phyloP scores from a whole-genome alignment of 2,113 vertebrate genomes.

The Alectura lathami region DNA sequence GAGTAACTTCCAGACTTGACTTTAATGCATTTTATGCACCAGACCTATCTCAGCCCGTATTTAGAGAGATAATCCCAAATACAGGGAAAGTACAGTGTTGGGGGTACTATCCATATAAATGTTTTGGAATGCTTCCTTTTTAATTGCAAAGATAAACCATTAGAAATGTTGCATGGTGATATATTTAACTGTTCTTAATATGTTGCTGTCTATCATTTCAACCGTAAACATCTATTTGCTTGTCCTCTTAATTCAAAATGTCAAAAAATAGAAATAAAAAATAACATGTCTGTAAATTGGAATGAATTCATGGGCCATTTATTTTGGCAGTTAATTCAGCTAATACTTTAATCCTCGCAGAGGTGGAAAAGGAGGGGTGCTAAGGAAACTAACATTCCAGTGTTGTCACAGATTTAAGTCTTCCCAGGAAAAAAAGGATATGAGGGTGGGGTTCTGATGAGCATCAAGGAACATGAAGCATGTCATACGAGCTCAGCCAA shows the following conservation, averaged over 20 bases:
- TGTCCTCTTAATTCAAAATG: background rate
- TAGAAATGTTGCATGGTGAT: background rate
- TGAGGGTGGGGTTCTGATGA: background rate
- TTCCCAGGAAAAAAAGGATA: background rate
- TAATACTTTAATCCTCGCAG: background rate
- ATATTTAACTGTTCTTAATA: background rate
- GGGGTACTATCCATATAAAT: background rate
- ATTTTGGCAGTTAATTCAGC: background rate
- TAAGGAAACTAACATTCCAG: background rate
- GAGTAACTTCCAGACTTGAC: background rate
- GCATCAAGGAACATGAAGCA: background rate
- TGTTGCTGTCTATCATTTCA: background rate
- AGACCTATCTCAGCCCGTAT: background rate
- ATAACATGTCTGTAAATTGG: background rate
- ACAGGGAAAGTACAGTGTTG: background rate
- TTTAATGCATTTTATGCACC: background rate
- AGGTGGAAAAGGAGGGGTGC: background rate
- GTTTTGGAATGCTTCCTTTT: background rate
- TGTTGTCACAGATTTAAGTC: background rate
- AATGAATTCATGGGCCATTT: background rate
- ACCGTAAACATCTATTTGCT: background rate
- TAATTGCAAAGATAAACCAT: background rate
- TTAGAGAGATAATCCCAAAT: background rate
- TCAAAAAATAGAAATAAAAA: background rate
- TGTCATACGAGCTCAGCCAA: background rate